phyloP scores from a whole-genome alignment of 1,140 invertebrate species.

The Amyelois transitella region DNA sequence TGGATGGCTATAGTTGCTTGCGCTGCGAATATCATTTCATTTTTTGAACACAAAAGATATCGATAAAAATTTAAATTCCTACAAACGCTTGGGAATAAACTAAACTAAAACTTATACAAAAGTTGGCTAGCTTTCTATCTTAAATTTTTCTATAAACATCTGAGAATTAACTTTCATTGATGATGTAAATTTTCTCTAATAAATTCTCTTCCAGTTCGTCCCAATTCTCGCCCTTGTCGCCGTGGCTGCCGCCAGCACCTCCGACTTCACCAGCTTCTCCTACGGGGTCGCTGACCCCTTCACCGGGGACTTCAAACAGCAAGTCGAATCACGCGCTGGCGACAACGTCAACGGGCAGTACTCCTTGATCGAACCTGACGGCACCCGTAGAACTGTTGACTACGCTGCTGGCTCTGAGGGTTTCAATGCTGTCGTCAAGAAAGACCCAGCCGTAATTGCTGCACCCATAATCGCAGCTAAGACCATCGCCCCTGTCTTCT shows the following conservation, averaged over 20 bases:
- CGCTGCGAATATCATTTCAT: too few relatives aligned
- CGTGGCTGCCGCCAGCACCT: conserved; percentile 16
- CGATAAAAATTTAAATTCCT: too few relatives aligned
- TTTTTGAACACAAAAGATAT: too few relatives aligned
- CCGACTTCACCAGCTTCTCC: conserved; percentile 43
- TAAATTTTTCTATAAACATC: background rate
- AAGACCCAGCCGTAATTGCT: conserved; percentile 41
- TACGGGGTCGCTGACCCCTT: conserved; percentile 69
- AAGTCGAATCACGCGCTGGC: conserved; percentile 67
- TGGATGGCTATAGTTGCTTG: too few relatives aligned
- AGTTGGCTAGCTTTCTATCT: too few relatives aligned
- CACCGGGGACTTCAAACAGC: conserved; percentile 72
- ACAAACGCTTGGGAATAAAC: too few relatives aligned
- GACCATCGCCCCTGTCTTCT: background rate
- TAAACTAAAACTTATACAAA: too few relatives aligned
- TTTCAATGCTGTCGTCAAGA: conserved; percentile 66
- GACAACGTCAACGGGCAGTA: conserved; percentile 73
- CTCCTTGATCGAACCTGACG: conserved; percentile 59
- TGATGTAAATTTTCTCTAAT: conserved; percentile 1
- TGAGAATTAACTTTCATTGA: background rate
- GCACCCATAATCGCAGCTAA: conserved; percentile 20
- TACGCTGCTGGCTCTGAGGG: conserved; percentile 63
- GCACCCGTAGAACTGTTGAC: conserved; percentile 61
- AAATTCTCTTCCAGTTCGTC: conserved; percentile 40
- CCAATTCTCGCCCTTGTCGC: conserved; percentile 39